These are phyloP conservation scores for Chauna torquata DNA, from an alignment of 2,113 vertebrate species.

Conservation along the genomic window DNA sequence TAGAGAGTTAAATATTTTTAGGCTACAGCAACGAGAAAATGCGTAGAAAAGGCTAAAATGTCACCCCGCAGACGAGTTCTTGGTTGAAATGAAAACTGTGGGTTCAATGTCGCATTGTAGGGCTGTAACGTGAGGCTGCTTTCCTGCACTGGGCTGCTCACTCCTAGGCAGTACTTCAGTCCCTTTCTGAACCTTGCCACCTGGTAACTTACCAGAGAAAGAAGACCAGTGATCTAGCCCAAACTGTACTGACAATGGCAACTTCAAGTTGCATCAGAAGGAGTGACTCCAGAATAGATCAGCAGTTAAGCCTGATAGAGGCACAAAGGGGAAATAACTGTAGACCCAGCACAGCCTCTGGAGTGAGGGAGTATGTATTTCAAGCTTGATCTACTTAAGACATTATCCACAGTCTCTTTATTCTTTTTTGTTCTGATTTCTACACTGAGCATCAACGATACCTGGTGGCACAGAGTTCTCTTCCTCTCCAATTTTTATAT, in stretches of 20 bases:
- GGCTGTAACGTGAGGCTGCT: background rate
- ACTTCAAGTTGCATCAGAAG: background rate
- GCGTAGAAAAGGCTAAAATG: background rate
- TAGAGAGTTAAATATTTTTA: background rate
- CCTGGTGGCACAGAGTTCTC: background rate
- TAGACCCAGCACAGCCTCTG: background rate
- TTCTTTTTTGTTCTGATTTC: background rate
- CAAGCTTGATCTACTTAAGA: conserved; percentile 15
- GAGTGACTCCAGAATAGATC: background rate
- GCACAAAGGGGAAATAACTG: background rate
- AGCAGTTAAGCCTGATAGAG: background rate
- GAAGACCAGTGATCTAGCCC: background rate
- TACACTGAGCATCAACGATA: background rate
- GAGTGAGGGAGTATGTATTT: background rate
- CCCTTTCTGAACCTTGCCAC: background rate
- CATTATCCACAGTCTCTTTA: background rate
- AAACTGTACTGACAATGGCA: background rate
- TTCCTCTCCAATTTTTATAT: background rate
- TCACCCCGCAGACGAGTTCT: background rate
- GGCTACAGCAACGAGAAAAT: background rate
- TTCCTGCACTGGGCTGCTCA: background rate
- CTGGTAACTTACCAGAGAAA: background rate
- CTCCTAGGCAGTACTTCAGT: background rate
- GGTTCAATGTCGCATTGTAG: background rate
- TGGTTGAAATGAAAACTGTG: background rate